Conservation (phyloP, 2,797 vertebrate species). For the Gadopsis bispinosus region DNA sequence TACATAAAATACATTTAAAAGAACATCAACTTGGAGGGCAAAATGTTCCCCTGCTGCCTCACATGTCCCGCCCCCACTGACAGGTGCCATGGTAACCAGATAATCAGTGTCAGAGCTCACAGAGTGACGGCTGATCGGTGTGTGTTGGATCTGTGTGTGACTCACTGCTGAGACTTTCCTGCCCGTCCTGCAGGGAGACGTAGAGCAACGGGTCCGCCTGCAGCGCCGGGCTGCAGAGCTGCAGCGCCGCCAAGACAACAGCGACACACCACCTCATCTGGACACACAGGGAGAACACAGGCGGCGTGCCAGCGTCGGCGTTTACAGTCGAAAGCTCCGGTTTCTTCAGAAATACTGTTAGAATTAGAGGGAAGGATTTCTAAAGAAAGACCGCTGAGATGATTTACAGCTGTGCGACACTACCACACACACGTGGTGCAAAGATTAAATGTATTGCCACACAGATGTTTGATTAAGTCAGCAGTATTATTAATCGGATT, state of each 20-base stretch:
- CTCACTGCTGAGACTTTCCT: slow-evolving; percentile 63
- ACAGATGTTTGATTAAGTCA: neutral
- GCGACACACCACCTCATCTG: slow-evolving; percentile 75
- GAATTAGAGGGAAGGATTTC: neutral
- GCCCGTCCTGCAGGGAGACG: slow-evolving; percentile 37
- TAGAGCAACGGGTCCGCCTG: slow-evolving; percentile 52
- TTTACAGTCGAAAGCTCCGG: too few relatives aligned
- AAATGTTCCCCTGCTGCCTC: too few relatives aligned
- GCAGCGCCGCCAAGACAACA: slow-evolving; percentile 64
- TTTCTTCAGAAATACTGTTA: neutral
- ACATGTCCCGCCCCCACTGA: too few relatives aligned
- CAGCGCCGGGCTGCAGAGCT: slow-evolving; percentile 62
- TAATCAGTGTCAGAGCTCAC: too few relatives aligned
- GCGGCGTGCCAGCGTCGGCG: neutral
- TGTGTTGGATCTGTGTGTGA: neutral
- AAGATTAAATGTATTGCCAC: neutral
- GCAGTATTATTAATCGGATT: neutral
- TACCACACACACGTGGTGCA: neutral
- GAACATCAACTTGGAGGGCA: too few relatives aligned
- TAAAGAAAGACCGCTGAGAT: neutral
- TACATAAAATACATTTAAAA: neutral
- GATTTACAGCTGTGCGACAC: neutral
- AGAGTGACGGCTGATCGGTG: too few relatives aligned
- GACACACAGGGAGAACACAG: slow-evolving; percentile 27
- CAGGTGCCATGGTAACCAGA: too few relatives aligned